phyloP scores from a whole-genome alignment of 1,140 invertebrate species.

The Diorhabda sublineata region DNA sequence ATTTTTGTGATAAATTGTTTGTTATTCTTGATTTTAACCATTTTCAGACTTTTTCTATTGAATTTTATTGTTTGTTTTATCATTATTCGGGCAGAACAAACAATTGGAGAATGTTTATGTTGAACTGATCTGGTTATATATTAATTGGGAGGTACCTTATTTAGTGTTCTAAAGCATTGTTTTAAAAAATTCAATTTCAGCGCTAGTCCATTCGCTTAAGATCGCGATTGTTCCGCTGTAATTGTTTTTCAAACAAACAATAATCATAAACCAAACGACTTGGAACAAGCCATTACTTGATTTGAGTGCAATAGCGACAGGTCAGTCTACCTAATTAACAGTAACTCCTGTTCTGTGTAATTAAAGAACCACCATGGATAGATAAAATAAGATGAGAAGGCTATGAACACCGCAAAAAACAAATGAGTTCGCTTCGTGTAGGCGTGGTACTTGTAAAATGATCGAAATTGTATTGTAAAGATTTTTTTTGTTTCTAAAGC shows the following conservation, averaged over 20 bases:
- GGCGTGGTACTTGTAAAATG: conserved; percentile 26
- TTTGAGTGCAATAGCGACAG: neutral
- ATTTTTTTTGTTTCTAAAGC: too few species aligned
- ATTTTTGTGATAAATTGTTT: too few species aligned
- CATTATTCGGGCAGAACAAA: too few species aligned
- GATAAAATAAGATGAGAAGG: conserved; percentile 27
- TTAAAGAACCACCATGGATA: conserved; percentile 29
- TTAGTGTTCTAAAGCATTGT: too few species aligned
- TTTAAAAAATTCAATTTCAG: too few species aligned
- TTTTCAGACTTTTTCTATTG: too few species aligned
- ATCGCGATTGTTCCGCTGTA: neutral
- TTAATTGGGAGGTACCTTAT: too few species aligned
- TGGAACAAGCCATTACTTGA: neutral
- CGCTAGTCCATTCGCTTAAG: too few species aligned
- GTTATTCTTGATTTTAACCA: too few species aligned
- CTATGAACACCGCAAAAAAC: conserved; percentile 20
- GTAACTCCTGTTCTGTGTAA: conserved; percentile 18
- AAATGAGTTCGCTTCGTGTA: conserved; percentile 27
- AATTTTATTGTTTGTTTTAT: too few species aligned
- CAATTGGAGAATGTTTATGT: too few species aligned
- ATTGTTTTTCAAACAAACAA: conserved; percentile 1
- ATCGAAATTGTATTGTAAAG: conserved; percentile 12
- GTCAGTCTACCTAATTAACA: neutral
- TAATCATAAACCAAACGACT: neutral
- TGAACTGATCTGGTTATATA: too few species aligned